Base-by-base conservation (phyloP, 1,140 invertebrate species). In the Magallana gigas region DNA sequence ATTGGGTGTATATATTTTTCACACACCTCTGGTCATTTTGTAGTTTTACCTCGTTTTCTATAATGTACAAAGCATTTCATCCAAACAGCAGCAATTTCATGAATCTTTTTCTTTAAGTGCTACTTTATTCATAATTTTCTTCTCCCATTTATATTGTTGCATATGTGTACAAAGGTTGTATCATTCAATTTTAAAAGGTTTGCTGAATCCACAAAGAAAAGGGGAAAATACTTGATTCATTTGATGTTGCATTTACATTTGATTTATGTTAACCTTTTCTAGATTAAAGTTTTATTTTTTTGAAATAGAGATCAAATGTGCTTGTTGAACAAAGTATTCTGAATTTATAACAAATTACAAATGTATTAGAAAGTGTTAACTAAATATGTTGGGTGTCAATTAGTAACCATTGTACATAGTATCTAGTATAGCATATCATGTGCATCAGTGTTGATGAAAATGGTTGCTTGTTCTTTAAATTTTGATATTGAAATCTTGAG, bases 241-340 rank as follows among this genome's bases (percentile, higher is more conserved):
- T 36, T 18, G 16, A 23, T 71, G 29, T 76, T 76, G 68, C 68
- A 9, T 12, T 76, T 29, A 29, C 23, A 76, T 76, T 29, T 29
- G 23, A 29, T 29, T 76, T 76, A 29, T 71, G 16, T n/a, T 29
- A 4, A 8, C 64, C 11, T 58, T 29, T 83, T 18, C 29, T 68
- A 58, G 62, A 64, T 62, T 57, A 64, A 85, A 57, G 68, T 18
- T 18, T 68, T 68, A 56, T 57, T 85, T 85, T 85, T 36, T 23
- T 8, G 48, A 85, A 12, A 82, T 56, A 29, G 36, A 48, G 59
- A 60, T 85, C 48, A 68, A 8, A 57, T 68, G 59, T 9, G 29
- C 83, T 84, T n/a, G 48, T 62, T 64, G 23, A 84, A 84, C 36
- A 56, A 84, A 84, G 68, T 29, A 76, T n/a, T 84, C 23, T 62